Percentiles rank a stretch among this genome's conserved stretches.
phyloP scores from a whole-genome alignment of 1,140 invertebrate genomes.

The Meteorus sp. region DNA sequence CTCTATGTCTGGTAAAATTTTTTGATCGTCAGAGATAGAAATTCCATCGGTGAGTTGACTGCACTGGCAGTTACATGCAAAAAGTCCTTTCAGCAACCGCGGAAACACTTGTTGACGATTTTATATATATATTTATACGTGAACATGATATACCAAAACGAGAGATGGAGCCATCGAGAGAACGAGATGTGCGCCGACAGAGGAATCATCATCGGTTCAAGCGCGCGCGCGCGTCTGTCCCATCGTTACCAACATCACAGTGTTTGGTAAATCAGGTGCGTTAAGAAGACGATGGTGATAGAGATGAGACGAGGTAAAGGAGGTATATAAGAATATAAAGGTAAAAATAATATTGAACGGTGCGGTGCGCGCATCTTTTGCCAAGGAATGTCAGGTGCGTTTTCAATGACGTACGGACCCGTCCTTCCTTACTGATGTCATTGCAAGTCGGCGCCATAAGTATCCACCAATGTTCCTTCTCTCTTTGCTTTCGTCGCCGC shows the following conservation, averaged over 20 bases:
- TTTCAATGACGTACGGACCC: conserved; percentile 46
- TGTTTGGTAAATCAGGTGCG: too few species aligned
- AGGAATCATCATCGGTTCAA: background rate
- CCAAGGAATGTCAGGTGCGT: conserved; percentile 31
- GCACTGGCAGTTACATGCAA: too few species aligned
- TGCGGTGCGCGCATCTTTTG: background rate
- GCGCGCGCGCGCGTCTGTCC: too few species aligned
- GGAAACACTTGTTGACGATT: conserved; percentile 13
- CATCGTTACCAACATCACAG: too few species aligned
- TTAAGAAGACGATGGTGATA: too few species aligned
- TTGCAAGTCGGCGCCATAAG: conserved; percentile 49
- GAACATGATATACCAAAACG: conserved; percentile 2
- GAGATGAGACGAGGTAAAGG: too few species aligned
- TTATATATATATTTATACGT: too few species aligned
- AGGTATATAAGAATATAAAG: too few species aligned
- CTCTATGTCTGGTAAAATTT: background rate
- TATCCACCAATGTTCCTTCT: conserved; percentile 14
- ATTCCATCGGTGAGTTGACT: background rate
- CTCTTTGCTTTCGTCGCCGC: conserved; percentile 20
- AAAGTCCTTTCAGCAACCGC: conserved; percentile 6
- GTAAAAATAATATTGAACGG: conserved; percentile 23
- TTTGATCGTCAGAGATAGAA: background rate
- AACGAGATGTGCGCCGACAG: conserved; percentile 12
- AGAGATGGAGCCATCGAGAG: conserved; percentile 18
- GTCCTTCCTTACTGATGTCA: conserved; percentile 52